Conservation (phyloP, 2,888 invertebrate species). For the Tetheella fluctuosa region DNA sequence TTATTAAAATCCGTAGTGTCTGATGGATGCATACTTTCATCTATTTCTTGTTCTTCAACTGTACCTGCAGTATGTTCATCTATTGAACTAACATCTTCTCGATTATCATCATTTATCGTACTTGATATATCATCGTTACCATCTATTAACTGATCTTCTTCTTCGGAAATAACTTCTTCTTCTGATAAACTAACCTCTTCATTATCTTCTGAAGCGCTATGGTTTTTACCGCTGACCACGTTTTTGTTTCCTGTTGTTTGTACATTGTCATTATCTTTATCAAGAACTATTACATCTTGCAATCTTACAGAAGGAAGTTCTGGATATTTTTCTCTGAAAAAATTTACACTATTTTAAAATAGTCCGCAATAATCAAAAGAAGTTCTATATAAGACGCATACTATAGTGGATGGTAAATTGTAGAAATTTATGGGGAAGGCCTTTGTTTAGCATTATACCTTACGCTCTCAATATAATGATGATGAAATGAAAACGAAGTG, state of each 20-base stretch:
- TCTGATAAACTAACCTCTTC: background rate
- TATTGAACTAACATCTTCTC: constrained; percentile 16
- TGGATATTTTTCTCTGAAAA: constrained; percentile 55
- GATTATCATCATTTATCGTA: background rate
- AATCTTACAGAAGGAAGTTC: constrained; percentile 42
- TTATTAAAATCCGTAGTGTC: constrained; percentile 25
- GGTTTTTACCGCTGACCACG: constrained; percentile 14
- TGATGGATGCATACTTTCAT: constrained; percentile 18
- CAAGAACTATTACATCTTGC: constrained; percentile 42
- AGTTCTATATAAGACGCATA: too few species aligned
- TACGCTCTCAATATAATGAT: too few species aligned
- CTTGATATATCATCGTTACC: constrained; percentile 9
- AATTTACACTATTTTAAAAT: background rate
- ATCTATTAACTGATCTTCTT: constrained; percentile 14
- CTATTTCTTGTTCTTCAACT: background rate
- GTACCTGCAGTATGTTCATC: constrained; percentile 6
- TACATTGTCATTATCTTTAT: constrained; percentile 18
- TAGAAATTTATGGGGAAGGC: too few species aligned
- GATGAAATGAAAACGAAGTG: too few species aligned
- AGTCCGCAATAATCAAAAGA: background rate
- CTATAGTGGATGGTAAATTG: too few species aligned
- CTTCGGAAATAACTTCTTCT: constrained; percentile 5
- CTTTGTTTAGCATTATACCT: too few species aligned
- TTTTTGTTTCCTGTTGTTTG: background rate
- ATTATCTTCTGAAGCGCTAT: constrained; percentile 16